These are phyloP conservation scores for Apistogramma diplotaenia DNA, from an alignment of 2,113 vertebrate species.

Conservation along the genomic window DNA sequence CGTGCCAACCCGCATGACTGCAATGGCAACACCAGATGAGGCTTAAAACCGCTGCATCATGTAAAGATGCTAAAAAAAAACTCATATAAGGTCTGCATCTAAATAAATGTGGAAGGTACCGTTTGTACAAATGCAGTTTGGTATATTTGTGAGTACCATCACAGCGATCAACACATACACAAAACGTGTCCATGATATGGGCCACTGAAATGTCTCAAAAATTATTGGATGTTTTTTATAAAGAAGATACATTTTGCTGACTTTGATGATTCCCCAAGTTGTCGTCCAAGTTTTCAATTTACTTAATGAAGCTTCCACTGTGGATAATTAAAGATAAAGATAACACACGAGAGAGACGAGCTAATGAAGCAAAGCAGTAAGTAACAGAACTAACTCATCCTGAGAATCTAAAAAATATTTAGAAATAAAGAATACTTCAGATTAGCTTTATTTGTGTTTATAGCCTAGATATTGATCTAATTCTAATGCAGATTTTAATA, in stretches of 20 bases:
- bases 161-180: too few species aligned
- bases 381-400: too few species aligned
- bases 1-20: background rate
- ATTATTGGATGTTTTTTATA: background rate
- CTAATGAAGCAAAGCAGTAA: background rate
- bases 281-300: background rate
- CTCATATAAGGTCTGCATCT: background rate
- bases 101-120: background rate
- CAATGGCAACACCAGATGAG: background rate
- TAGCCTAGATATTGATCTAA: background rate
- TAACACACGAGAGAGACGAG: background rate
- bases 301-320: background rate
- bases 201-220: background rate
- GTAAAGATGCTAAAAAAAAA: background rate
- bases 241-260: too few species aligned
- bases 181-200: background rate
- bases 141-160: background rate
- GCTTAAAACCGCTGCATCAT: background rate
- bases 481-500: background rate
- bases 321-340: background rate
- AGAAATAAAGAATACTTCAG: too few species aligned
- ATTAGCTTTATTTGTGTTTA: background rate
- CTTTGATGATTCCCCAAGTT: too few species aligned
- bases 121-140: background rate
- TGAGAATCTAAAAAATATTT: too few species aligned